These are phyloP conservation scores for Scrobipalpa atriplicella DNA, from an alignment of 2,888 invertebrate species.

Conservation along the genomic window DNA sequence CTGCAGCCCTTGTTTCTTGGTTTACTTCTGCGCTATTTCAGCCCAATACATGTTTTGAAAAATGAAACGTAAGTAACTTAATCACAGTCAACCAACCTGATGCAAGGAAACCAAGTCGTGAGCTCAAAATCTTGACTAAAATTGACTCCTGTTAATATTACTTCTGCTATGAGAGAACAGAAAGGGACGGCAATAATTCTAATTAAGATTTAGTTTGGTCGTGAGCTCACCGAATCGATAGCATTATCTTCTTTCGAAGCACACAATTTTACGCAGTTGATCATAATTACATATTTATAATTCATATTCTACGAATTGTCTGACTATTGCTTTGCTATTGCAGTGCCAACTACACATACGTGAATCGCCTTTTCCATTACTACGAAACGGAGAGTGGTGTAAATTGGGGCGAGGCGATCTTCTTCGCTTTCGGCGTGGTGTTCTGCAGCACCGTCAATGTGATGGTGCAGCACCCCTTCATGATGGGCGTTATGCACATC, in stretches of 20 bases:
- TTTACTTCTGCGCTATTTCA: conserved; percentile 76
- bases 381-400: conserved; percentile 79
- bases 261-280: neutral
- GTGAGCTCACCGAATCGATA: too few relatives aligned
- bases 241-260: too few relatives aligned
- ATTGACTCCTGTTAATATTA: too few relatives aligned
- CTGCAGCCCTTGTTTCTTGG: conserved; percentile 86
- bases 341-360: conserved; percentile 81
- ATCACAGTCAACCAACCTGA: too few relatives aligned
- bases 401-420: conserved; percentile 84
- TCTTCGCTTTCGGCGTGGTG: conserved; percentile 86
- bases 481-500: conserved; percentile 87
- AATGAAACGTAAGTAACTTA: neutral
- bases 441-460: conserved; percentile 84
- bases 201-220: too few relatives aligned
- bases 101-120: too few relatives aligned
- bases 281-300: neutral
- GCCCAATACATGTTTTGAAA: neutral
- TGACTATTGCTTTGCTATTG: too few relatives aligned
- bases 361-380: conserved; percentile 84
- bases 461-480: conserved; percentile 86
- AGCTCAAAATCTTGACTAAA: too few relatives aligned
- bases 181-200: too few relatives aligned
- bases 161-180: too few relatives aligned
- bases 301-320: too few relatives aligned